phyloP scores from a whole-genome alignment of 2,888 invertebrate species.

The Microdon myrmicae region DNA sequence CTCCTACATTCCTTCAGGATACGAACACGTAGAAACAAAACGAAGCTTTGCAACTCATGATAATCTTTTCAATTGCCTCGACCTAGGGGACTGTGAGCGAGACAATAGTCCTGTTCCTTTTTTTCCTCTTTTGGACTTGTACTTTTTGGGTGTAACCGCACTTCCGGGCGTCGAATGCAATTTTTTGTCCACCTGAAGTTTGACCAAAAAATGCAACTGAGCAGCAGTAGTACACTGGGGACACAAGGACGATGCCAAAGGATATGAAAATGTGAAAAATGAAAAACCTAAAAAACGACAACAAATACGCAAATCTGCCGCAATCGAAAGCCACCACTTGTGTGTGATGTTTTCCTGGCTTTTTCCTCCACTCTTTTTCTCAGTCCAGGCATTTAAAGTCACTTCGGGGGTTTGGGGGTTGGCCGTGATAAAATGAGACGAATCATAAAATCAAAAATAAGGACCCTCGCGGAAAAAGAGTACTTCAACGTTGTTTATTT shows the following conservation, averaged over 20 bases:
- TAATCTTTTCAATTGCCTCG: conserved; percentile 45
- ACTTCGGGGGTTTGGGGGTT: conserved; percentile 28
- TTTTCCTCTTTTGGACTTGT: conserved; percentile 45
- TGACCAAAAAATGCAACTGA: conserved; percentile 43
- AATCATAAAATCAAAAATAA: conserved; percentile 24
- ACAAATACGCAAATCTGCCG: conserved; percentile 56
- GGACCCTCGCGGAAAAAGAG: conserved; percentile 5
- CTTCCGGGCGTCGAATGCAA: conserved; percentile 22
- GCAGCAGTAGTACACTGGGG: conserved; percentile 23
- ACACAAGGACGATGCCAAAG: conserved; percentile 6
- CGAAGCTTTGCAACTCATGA: conserved; percentile 31
- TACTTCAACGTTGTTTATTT: conserved; percentile 38
- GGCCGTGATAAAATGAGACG: conserved; percentile 30
- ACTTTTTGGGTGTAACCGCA: conserved; percentile 34
- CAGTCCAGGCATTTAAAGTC: conserved; percentile 47
- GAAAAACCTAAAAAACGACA: conserved; percentile 21
- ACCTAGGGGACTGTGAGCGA: conserved; percentile 5
- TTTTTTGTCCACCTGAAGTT: conserved; percentile 15
- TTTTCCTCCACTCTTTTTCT: conserved; percentile 29
- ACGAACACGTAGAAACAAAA: conserved; percentile 2
- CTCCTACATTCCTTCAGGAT: conserved; percentile 23
- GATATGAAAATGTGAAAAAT: conserved; percentile 12
- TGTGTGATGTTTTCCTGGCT: conserved; percentile 30
- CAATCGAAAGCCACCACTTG: conserved; percentile 59
- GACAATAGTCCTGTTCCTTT: too few species aligned